phyloP scores from a whole-genome alignment of 1,140 invertebrate genomes.

The Meloidogyne hapla region DNA sequence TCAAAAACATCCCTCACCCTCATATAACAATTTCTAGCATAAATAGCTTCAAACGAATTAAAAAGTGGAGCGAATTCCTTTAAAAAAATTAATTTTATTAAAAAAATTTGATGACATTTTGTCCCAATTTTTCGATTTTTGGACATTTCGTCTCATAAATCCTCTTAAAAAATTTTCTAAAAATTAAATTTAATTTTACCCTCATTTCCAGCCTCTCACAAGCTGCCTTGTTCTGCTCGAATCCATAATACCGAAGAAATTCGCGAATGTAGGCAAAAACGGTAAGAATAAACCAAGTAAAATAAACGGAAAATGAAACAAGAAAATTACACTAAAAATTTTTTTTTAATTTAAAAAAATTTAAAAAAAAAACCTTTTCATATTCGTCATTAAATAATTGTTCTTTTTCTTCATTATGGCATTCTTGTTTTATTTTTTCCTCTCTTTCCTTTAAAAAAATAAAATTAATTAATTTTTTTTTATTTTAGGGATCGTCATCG shows the following conservation, averaged over 20 bases:
- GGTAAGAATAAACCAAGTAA: conserved; percentile 56
- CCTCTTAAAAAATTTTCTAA: conserved; percentile 3
- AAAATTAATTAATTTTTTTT: background rate
- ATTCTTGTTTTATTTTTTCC: background rate
- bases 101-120: background rate
- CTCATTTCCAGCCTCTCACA: conserved; percentile 49
- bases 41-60: conserved; percentile 68
- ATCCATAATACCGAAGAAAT: conserved; percentile 54
- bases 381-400: conserved; percentile 14
- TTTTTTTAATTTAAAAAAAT: background rate
- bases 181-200: conserved; percentile 28
- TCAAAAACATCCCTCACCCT: conserved; percentile 68
- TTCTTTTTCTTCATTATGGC: background rate
- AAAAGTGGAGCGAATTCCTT: conserved; percentile 68
- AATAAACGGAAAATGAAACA: conserved; percentile 55
- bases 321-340: conserved; percentile 38
- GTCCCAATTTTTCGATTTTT: background rate
- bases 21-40: conserved; percentile 68
- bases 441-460: background rate
- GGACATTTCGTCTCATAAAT: background rate
- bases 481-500: background rate
- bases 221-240: conserved; percentile 58
- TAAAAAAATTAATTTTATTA: conserved; percentile 9
- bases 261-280: conserved; percentile 58
- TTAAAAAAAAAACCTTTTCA: too few relatives aligned